These are phyloP conservation scores for Leucopsar rothschildi DNA, from an alignment of 2,113 vertebrate species.

Conservation along the genomic window DNA sequence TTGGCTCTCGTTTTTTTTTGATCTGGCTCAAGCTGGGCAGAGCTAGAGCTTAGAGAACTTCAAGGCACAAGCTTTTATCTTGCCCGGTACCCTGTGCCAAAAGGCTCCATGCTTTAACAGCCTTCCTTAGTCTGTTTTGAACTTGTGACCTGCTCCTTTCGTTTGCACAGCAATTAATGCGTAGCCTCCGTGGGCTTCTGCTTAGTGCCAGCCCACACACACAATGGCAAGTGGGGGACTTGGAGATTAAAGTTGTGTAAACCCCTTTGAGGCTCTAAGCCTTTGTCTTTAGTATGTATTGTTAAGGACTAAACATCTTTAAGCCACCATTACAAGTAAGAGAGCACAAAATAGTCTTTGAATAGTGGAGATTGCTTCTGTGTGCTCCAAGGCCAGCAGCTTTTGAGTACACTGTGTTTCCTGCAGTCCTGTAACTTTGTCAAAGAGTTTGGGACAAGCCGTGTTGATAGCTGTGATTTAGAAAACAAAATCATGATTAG, in stretches of 20 bases:
- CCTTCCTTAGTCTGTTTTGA: background rate
- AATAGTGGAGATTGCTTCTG: background rate
- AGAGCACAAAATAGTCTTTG: background rate
- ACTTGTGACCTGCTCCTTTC: background rate
- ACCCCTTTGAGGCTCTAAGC: background rate
- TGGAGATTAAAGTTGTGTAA: background rate
- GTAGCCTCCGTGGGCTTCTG: background rate
- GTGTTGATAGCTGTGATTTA: background rate
- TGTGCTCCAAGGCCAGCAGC: background rate
- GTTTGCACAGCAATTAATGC: background rate
- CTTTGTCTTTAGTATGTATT: background rate
- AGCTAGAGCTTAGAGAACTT: background rate
- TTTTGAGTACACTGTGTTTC: background rate
- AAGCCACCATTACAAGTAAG: background rate
- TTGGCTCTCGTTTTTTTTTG: background rate
- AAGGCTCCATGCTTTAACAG: background rate
- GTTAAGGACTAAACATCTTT: background rate
- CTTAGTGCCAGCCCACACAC: background rate
- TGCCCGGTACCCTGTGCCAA: background rate
- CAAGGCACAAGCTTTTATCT: background rate
- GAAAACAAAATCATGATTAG: background rate
- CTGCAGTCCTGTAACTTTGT: background rate
- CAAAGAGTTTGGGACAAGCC: background rate
- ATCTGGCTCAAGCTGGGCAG: background rate
- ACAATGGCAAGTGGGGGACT: background rate